A percentile compares a stretch with the other conserved stretches of the same genome.
These are phyloP conservation scores for Augochlorella aurata DNA, from an alignment of 2,888 invertebrate species.

Conservation along the genomic window DNA sequence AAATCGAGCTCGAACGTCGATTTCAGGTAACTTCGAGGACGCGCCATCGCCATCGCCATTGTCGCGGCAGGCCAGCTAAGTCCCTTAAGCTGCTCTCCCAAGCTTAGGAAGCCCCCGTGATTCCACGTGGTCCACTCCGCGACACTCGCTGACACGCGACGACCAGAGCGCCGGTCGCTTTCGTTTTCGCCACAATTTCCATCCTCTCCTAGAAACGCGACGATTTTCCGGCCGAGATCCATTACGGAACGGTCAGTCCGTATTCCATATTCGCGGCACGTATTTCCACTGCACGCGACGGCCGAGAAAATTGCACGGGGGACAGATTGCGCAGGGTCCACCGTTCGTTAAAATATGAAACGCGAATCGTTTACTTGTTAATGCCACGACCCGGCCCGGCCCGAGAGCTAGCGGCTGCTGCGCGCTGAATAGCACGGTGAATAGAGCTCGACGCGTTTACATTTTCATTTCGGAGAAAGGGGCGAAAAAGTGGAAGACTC, in stretches of 20 bases:
- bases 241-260: too few species aligned
- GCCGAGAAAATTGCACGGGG: too few species aligned
- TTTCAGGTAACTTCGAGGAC: neutral
- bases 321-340: too few species aligned
- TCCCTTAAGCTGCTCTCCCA: neutral
- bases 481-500: neutral
- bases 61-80: constrained; percentile 8
- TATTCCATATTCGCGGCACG: too few species aligned
- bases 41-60: neutral
- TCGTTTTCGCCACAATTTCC: neutral
- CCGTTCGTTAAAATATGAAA: constrained; percentile 1
- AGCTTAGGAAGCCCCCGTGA: constrained; percentile 37
- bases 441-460: constrained; percentile 20
- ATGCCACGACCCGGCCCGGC: neutral
- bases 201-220: neutral
- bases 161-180: constrained; percentile 14
- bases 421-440: neutral
- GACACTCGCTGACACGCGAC: constrained; percentile 30
- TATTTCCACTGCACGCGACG: too few species aligned
- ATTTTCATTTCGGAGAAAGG: constrained; percentile 31
- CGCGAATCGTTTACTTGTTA: constrained; percentile 3
- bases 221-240: neutral
- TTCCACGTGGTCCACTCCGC: constrained; percentile 22
- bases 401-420: neutral
- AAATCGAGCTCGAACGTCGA: neutral